Conservation (phyloP, 2,797 vertebrate species). For the Dermochelys coriacea region DNA sequence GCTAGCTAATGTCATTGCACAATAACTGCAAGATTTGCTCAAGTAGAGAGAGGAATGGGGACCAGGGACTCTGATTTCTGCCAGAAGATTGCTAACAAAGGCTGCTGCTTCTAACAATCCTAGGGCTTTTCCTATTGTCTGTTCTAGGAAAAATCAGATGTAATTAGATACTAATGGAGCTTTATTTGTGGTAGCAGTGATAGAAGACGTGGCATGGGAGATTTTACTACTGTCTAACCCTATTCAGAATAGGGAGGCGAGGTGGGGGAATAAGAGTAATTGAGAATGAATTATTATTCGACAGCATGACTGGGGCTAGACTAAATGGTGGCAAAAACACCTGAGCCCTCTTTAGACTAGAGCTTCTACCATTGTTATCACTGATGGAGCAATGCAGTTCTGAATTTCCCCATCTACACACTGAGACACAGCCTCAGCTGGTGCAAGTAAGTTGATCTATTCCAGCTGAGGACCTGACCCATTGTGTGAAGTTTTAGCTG, state of each 20-base stretch:
- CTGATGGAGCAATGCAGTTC: not conserved
- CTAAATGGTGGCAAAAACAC: not conserved
- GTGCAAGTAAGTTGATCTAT: constrained; percentile 12
- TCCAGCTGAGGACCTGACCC: not conserved
- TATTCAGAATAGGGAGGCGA: not conserved
- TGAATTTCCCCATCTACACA: not conserved
- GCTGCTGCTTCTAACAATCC: not conserved
- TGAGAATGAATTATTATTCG: accelerated
- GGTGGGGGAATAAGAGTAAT: not conserved
- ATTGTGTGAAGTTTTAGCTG: constrained; percentile 40
- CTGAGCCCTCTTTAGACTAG: not conserved
- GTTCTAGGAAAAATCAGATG: not conserved
- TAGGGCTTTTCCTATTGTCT: not conserved
- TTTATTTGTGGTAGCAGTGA: not conserved
- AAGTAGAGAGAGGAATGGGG: not conserved
- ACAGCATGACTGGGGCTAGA: not conserved
- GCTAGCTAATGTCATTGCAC: not conserved
- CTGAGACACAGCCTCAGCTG: not conserved
- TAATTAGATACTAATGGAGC: not conserved
- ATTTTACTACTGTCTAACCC: not conserved
- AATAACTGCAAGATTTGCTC: accelerated
- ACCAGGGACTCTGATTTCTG: not conserved
- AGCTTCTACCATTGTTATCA: not conserved
- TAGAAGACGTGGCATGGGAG: not conserved
- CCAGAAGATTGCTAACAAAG: not conserved